Conservation (phyloP, 1,140 invertebrate genomes). For the Drosophila pandora region DNA sequence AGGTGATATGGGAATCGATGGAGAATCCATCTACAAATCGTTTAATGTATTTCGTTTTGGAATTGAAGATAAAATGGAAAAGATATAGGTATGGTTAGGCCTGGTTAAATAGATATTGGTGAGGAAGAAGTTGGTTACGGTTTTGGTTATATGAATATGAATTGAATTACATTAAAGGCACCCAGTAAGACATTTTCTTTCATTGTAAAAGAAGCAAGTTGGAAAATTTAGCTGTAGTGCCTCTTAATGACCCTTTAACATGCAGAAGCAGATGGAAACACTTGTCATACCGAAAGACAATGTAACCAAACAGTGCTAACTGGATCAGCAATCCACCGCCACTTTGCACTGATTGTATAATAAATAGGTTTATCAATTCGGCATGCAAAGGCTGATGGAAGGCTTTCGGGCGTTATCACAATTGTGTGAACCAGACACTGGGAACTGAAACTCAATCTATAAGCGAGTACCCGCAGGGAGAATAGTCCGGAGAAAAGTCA, state of each 20-base stretch:
- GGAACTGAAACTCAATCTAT: slow-evolving; percentile 36
- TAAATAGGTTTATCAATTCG: slow-evolving; percentile 27
- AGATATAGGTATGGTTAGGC: too few relatives aligned
- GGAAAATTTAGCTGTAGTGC: not conserved
- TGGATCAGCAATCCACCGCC: not conserved
- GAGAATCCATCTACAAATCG: too few relatives aligned
- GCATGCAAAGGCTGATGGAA: slow-evolving; percentile 19
- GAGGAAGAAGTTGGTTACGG: too few relatives aligned
- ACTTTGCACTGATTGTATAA: slow-evolving; percentile 20
- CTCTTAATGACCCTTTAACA: not conserved
- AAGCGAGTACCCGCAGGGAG: slow-evolving; percentile 23
- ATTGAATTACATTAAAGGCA: too few relatives aligned
- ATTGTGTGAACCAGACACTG: slow-evolving; percentile 60
- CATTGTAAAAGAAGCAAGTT: not conserved
- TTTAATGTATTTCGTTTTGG: too few relatives aligned
- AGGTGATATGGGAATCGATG: too few relatives aligned
- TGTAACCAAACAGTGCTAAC: not conserved
- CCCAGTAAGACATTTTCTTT: too few relatives aligned
- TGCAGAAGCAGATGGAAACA: not conserved
- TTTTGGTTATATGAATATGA: too few relatives aligned
- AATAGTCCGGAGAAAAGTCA: slow-evolving; percentile 16
- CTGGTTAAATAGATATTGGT: too few relatives aligned
- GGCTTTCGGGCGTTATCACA: slow-evolving; percentile 28
- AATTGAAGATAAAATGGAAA: too few relatives aligned
- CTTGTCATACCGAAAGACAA: not conserved